Conservation (phyloP, 1,140 invertebrate species). For the Pteromalus puparum region DNA sequence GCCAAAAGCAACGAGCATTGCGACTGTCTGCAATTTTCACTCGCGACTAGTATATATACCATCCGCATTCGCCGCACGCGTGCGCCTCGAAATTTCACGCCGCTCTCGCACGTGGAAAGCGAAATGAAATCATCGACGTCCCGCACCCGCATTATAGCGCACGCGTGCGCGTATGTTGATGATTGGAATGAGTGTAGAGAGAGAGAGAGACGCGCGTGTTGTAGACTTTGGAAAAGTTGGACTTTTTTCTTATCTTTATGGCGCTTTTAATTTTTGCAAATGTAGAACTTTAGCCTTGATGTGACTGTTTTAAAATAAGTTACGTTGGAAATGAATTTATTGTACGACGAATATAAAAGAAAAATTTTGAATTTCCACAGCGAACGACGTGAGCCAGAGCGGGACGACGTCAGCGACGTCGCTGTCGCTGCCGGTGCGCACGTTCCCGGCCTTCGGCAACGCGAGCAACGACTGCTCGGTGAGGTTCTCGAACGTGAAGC, state of each 20-base stretch:
- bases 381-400: neutral
- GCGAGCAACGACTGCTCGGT: slow-evolving; percentile 73
- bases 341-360: neutral
- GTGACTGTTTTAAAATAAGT: no score
- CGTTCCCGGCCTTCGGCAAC: slow-evolving; percentile 72
- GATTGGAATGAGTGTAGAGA: neutral
- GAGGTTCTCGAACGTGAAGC: slow-evolving; percentile 69
- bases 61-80: slow-evolving; percentile 13
- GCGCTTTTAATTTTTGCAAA: neutral
- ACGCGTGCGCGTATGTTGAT: no score
- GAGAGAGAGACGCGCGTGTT: no score
- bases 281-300: neutral
- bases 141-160: neutral
- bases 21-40: slow-evolving; percentile 25
- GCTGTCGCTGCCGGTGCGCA: slow-evolving; percentile 64
- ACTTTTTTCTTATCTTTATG: neutral
- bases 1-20: neutral
- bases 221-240: no score
- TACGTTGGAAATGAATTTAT: no score
- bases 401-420: slow-evolving; percentile 15
- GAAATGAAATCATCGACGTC: slow-evolving; percentile 25
- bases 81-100: slow-evolving; percentile 35
- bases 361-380: neutral
- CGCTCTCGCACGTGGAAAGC: slow-evolving; percentile 29
- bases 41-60: neutral